Evolutionary conservation across 2,888 invertebrate species (phyloP).

Genomic region (Lottia scabra): DNA sequence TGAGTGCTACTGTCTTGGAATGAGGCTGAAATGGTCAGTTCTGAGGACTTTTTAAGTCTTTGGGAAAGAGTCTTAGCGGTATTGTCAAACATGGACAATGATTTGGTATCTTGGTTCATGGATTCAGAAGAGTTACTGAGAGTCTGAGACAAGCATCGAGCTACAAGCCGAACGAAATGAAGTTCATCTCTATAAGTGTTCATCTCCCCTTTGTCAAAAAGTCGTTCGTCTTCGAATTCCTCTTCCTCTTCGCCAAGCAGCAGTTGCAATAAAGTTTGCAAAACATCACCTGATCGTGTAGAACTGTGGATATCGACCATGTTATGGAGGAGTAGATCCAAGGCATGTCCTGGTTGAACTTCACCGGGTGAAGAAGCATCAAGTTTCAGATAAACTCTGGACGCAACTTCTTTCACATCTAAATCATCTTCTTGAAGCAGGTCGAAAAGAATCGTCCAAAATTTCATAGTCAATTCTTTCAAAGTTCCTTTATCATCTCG

Average conservation of each 20-base stretch:
- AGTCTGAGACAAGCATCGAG: conserved; percentile 1
- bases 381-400: conserved; percentile 27
- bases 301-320: conserved; percentile 28
- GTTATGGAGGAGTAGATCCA: conserved; percentile 25
- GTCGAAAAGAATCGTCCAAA: conserved; percentile 46
- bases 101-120: neutral
- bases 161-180: conserved; percentile 28
- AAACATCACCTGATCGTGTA: conserved; percentile 18
- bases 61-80: neutral
- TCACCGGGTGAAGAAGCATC: conserved; percentile 13
- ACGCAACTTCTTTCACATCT: conserved; percentile 51
- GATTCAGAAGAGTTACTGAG: no score
- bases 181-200: conserved; percentile 62
- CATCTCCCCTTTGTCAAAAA: conserved; percentile 67
- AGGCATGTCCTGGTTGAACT: conserved; percentile 34
- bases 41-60: neutral
- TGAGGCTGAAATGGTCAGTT: neutral
- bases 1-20: neutral
- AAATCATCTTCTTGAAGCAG: conserved; percentile 59
- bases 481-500: conserved; percentile 20
- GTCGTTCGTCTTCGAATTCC: conserved; percentile 49
- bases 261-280: conserved; percentile 25
- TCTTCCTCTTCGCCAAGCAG: conserved; percentile 22
- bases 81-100: neutral
- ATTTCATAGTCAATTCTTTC: conserved; percentile 21